These are phyloP conservation scores for Morpho achilles DNA, from an alignment of 2,888 invertebrate genomes.

Conservation along the genomic window DNA sequence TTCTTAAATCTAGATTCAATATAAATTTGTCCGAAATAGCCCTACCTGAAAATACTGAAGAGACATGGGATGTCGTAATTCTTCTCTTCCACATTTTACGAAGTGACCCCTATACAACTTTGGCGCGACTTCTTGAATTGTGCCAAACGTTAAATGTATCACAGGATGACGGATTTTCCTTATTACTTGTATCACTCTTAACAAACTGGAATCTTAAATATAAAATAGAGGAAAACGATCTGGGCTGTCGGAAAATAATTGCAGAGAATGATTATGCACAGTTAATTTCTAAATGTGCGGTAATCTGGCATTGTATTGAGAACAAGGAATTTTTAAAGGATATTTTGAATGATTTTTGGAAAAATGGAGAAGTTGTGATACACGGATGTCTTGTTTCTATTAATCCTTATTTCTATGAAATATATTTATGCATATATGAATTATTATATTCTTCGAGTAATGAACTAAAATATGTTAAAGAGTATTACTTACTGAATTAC, in stretches of 20 bases:
- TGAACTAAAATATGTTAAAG: slow-evolving; percentile 53
- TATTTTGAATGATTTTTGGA: slow-evolving; percentile 68
- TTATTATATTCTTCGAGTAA: slow-evolving; percentile 49
- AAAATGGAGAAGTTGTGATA: slow-evolving; percentile 67
- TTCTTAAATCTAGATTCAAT: slow-evolving; percentile 64
- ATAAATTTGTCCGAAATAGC: slow-evolving; percentile 63
- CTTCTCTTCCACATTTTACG: slow-evolving; percentile 63
- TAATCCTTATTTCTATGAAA: slow-evolving; percentile 73
- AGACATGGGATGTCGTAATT: slow-evolving; percentile 71
- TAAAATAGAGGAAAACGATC: slow-evolving; percentile 49
- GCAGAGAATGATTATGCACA: slow-evolving; percentile 50
- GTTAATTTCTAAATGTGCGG: slow-evolving; percentile 49
- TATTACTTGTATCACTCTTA: slow-evolving; percentile 60
- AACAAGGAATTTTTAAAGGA: slow-evolving; percentile 60
- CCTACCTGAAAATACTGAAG: slow-evolving; percentile 64
- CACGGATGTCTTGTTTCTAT: slow-evolving; percentile 63
- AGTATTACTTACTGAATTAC: slow-evolving; percentile 65
- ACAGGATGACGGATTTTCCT: slow-evolving; percentile 59
- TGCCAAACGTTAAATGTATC: slow-evolving; percentile 60
- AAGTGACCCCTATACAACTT: slow-evolving; percentile 52
- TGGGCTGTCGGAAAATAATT: slow-evolving; percentile 47
- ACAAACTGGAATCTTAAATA: slow-evolving; percentile 66
- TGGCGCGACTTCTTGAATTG: slow-evolving; percentile 52
- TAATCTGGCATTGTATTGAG: slow-evolving; percentile 64
- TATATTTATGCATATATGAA: slow-evolving; percentile 63